phyloP scores from a whole-genome alignment of 1,140 invertebrate genomes.

The Cotesia glomerata region DNA sequence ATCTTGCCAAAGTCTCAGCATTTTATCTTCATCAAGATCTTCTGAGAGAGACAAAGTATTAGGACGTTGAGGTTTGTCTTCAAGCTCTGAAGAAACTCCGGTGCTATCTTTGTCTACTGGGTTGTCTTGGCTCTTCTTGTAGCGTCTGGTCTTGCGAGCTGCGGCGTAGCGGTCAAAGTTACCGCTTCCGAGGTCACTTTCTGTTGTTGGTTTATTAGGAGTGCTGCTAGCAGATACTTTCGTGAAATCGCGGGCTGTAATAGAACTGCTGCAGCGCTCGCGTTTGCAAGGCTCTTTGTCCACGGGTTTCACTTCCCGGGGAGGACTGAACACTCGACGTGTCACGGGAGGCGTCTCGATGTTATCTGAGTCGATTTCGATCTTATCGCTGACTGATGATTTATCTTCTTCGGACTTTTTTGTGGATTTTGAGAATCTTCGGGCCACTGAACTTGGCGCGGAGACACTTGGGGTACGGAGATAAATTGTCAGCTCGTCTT shows the following conservation, averaged over 20 bases:
- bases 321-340: slow-evolving; percentile 72
- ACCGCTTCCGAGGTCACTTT: slow-evolving; percentile 56
- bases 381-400: slow-evolving; percentile 67
- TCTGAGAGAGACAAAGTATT: slow-evolving; percentile 44
- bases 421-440: slow-evolving; percentile 47
- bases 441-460: slow-evolving; percentile 35
- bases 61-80: slow-evolving; percentile 50
- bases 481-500: slow-evolving; percentile 71
- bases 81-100: slow-evolving; percentile 30
- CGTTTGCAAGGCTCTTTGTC: slow-evolving; percentile 60
- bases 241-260: slow-evolving; percentile 44
- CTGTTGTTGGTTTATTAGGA: slow-evolving; percentile 33
- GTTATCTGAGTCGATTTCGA: slow-evolving; percentile 89
- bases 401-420: slow-evolving; percentile 54
- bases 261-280: slow-evolving; percentile 54
- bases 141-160: slow-evolving; percentile 79
- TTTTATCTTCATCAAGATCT: slow-evolving; percentile 42
- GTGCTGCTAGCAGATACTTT: slow-evolving; percentile 16
- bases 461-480: slow-evolving; percentile 63
- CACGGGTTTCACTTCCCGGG: slow-evolving; percentile 67
- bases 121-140: slow-evolving; percentile 74
- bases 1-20: slow-evolving; percentile 56
- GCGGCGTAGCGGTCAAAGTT: slow-evolving; percentile 86
- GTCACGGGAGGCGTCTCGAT: slow-evolving; percentile 87
- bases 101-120: slow-evolving; percentile 21